phyloP scores from a whole-genome alignment of 2,888 invertebrate species.

The Dermolepida albohirtum region DNA sequence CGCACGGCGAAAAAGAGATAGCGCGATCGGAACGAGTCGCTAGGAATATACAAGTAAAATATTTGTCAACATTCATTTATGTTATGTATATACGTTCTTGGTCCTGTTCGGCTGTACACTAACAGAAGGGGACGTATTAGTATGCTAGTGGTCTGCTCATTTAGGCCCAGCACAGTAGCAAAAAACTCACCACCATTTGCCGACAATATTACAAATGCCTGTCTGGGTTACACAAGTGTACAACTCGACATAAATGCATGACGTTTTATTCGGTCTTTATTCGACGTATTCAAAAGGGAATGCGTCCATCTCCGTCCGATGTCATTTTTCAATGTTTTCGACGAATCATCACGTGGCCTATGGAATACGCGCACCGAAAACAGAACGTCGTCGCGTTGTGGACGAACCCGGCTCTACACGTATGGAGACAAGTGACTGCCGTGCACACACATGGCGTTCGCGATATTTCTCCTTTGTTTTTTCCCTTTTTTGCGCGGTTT shows the following conservation, averaged over 20 bases:
- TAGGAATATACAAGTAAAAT: conserved; percentile 49
- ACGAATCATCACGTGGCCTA: conserved; percentile 52
- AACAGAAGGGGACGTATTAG: conserved; percentile 46
- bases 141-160: conserved; percentile 51
- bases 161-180: conserved; percentile 47
- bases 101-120: conserved; percentile 42
- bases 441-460: conserved; percentile 10
- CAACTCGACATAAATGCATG: conserved; percentile 7
- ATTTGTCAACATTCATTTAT: conserved; percentile 52
- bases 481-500: not conserved
- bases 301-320: conserved; percentile 15
- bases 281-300: not conserved
- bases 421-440: conserved; percentile 2
- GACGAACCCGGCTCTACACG: not conserved
- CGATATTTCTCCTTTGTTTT: conserved; percentile 7
- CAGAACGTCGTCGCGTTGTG: conserved; percentile 6
- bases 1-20: not conserved
- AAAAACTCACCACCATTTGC: conserved; percentile 50
- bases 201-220: conserved; percentile 52
- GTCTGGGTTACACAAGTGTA: conserved; percentile 48
- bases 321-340: conserved; percentile 44
- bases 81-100: conserved; percentile 25
- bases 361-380: conserved; percentile 60
- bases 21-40: conserved; percentile 39
- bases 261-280: conserved; percentile 20